phyloP scores from a whole-genome alignment of 2,888 invertebrate species.

The Cyclophora albipunctata region DNA sequence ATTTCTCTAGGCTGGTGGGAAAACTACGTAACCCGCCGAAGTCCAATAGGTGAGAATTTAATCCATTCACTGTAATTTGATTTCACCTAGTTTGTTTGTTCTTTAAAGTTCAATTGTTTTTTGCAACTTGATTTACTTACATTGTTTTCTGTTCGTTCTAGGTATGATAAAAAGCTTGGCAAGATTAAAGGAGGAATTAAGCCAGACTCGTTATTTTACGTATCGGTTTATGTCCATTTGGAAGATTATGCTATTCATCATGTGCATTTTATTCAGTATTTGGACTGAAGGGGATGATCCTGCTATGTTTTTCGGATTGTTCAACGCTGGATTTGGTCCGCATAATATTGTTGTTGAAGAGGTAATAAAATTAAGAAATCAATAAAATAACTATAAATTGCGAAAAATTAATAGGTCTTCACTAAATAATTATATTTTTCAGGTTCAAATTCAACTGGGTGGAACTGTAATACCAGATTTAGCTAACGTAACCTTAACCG shows the following conservation, averaged over 20 bases:
- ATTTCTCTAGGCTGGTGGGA: constrained; percentile 99
- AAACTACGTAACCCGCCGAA: constrained; percentile 92
- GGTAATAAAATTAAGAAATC: constrained; percentile 25
- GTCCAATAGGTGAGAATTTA: constrained; percentile 81
- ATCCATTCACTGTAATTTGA: constrained; percentile 6
- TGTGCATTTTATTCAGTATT: constrained; percentile 82
- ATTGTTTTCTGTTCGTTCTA: constrained; percentile 32
- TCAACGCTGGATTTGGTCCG: constrained; percentile 83
- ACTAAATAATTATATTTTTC: constrained; percentile 22
- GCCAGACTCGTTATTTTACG: constrained; percentile 88
- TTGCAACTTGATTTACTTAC: not conserved
- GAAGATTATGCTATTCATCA: constrained; percentile 89
- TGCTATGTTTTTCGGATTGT: constrained; percentile 83
- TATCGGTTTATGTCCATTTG: constrained; percentile 93
- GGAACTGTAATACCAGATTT: constrained; percentile 82
- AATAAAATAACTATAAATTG: too few relatives aligned
- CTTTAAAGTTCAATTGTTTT: not conserved
- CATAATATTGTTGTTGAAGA: constrained; percentile 88
- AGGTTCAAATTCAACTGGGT: constrained; percentile 77
- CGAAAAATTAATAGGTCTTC: too few relatives aligned
- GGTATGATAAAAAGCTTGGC: constrained; percentile 83
- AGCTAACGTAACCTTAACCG: constrained; percentile 83
- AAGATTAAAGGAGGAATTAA: constrained; percentile 86
- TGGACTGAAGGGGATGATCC: constrained; percentile 86
- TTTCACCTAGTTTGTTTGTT: constrained; percentile 6